These are phyloP conservation scores for Melanotaenia duboulayi DNA, from an alignment of 2,113 vertebrate species.

Conservation along the genomic window DNA sequence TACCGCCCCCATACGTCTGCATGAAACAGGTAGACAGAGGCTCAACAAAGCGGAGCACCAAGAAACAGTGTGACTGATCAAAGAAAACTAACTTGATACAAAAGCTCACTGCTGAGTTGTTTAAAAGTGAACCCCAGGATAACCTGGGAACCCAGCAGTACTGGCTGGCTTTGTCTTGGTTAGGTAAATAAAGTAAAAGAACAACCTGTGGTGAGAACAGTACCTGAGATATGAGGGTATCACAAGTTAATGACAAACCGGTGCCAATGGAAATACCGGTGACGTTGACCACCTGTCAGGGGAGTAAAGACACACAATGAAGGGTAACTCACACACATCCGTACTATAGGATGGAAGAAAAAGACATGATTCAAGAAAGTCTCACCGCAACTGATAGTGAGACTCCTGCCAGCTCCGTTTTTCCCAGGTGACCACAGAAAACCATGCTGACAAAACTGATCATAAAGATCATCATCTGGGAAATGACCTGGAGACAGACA, in stretches of 20 bases:
- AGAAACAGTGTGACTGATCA: background rate
- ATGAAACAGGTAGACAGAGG: constrained; percentile 21
- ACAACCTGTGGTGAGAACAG: constrained; percentile 4
- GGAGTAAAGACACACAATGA: background rate
- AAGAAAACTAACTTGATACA: constrained; percentile 44
- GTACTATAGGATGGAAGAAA: too few species aligned
- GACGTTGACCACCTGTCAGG: constrained; percentile 88
- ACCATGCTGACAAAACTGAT: constrained; percentile 91
- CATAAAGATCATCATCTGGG: constrained; percentile 89
- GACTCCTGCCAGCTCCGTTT: constrained; percentile 55
- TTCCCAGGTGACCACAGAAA: constrained; percentile 92
- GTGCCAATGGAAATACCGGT: constrained; percentile 87
- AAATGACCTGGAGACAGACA: constrained; percentile 81
- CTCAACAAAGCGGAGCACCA: background rate
- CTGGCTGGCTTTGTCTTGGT: background rate
- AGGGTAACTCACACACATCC: accelerated
- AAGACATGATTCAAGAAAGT: too few species aligned
- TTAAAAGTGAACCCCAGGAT: background rate
- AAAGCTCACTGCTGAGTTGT: constrained; percentile 34
- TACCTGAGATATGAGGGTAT: constrained; percentile 95
- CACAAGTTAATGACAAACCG: constrained; percentile 90
- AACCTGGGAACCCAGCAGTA: constrained; percentile 35
- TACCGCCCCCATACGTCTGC: constrained; percentile 92
- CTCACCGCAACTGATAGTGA: constrained; percentile 59
- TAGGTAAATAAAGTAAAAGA: constrained; percentile 31